phyloP scores from a whole-genome alignment of 2,888 invertebrate species.

The Prosapia bicincta region DNA sequence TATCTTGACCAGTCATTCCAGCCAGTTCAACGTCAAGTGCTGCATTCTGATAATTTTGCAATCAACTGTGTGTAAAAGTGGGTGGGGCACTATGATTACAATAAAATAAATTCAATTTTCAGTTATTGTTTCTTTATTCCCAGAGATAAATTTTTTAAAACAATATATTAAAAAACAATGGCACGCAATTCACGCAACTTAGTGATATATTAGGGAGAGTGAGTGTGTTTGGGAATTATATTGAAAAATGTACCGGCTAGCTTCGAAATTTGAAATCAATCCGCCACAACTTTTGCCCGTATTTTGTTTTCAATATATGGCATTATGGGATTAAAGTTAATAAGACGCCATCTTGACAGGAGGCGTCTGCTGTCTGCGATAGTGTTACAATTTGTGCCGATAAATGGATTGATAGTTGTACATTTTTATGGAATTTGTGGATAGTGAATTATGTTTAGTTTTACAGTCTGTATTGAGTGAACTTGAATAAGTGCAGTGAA shows the following conservation, averaged over 20 bases:
- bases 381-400: conserved; percentile 46
- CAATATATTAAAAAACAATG: no score
- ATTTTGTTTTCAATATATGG: conserved; percentile 31
- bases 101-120: background rate
- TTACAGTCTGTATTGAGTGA: conserved; percentile 27
- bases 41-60: background rate
- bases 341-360: conserved; percentile 65
- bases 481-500: conserved; percentile 22
- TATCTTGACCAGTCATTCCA: background rate
- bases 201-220: no score
- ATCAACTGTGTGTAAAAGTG: background rate
- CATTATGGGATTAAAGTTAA: conserved; percentile 36
- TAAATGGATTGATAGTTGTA: conserved; percentile 45
- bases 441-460: conserved; percentile 21
- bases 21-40: background rate
- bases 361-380: conserved; percentile 67
- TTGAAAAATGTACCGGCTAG: background rate
- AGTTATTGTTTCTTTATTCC: background rate
- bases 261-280: background rate
- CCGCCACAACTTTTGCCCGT: conserved; percentile 5
- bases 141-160: background rate
- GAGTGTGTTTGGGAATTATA: background rate
- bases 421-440: conserved; percentile 30
- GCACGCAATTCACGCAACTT: no score
- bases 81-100: background rate